These are phyloP conservation scores for Nothoprocta pentlandii DNA, from an alignment of 2,113 vertebrate species.

Conservation along the genomic window DNA sequence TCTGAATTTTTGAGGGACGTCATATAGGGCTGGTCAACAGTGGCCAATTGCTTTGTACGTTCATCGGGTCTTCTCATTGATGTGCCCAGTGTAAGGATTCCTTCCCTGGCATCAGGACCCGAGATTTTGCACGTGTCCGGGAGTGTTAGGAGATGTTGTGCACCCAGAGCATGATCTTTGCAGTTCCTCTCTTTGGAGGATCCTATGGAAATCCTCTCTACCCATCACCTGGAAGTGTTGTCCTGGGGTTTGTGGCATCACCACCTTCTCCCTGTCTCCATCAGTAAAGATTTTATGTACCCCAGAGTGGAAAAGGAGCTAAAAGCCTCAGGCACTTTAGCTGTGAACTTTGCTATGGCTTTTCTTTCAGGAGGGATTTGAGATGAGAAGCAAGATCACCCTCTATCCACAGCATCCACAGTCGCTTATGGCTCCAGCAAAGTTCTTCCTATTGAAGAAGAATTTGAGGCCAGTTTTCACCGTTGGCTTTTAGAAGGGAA, in stretches of 20 bases:
- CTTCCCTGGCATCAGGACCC: not conserved
- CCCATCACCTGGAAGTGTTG: not conserved
- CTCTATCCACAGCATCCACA: not conserved
- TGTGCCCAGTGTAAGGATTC: not conserved
- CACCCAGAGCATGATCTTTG: accelerated
- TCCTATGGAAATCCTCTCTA: not conserved
- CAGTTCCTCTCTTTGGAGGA: no score
- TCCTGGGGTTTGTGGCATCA: not conserved
- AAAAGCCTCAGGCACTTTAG: not conserved
- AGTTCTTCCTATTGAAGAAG: not conserved
- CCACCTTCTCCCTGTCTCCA: not conserved
- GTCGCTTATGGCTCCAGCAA: accelerated
- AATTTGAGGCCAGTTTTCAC: not conserved
- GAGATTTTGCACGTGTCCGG: not conserved
- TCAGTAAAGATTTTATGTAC: not conserved
- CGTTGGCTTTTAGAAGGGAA: not conserved
- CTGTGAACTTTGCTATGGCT: not conserved
- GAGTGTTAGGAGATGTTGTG: not conserved
- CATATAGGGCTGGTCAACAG: not conserved
- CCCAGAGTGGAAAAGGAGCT: not conserved
- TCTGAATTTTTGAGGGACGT: no score
- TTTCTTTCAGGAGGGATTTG: not conserved
- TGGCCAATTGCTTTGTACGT: not conserved
- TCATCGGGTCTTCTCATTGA: not conserved
- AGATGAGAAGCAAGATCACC: not conserved